A percentile compares a stretch with the other conserved stretches of the same genome.
These are phyloP conservation scores for Charadrius vociferus DNA, from an alignment of 2,113 vertebrate species.

Conservation along the genomic window DNA sequence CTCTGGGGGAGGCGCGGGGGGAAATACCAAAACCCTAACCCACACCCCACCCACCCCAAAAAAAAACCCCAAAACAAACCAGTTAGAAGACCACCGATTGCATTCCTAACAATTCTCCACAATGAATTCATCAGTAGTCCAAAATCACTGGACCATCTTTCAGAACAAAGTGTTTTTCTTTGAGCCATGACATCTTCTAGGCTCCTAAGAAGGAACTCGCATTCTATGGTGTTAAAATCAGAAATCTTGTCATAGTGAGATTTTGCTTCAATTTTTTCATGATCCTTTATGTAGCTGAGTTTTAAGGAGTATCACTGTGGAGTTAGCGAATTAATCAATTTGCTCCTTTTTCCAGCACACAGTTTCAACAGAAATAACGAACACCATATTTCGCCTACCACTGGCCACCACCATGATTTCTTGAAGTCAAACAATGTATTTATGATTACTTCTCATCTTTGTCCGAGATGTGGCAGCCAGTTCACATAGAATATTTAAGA, in stretches of 20 bases:
- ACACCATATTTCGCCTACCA: background rate
- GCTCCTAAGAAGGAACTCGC: background rate
- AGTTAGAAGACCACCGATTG: background rate
- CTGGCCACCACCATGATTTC: background rate
- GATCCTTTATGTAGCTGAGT: background rate
- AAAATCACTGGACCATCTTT: background rate
- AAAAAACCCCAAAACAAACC: too few relatives aligned
- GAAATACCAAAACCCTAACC: too few relatives aligned
- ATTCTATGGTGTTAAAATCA: background rate
- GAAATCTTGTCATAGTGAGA: background rate
- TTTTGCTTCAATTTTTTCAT: background rate
- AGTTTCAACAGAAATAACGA: background rate
- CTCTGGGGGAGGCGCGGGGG: background rate
- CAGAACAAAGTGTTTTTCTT: background rate
- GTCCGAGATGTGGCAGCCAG: background rate
- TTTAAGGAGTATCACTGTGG: background rate
- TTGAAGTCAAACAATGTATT: background rate
- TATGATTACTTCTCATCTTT: background rate
- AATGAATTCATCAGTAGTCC: background rate
- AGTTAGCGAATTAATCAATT: background rate
- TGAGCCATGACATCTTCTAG: background rate
- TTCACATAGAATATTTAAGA: background rate
- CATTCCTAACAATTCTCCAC: background rate
- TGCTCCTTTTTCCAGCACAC: background rate
- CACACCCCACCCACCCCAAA: too few relatives aligned